These are phyloP conservation scores for Periophthalmodon schlosseri DNA, from an alignment of 2,113 vertebrate species.

Conservation along the genomic window DNA sequence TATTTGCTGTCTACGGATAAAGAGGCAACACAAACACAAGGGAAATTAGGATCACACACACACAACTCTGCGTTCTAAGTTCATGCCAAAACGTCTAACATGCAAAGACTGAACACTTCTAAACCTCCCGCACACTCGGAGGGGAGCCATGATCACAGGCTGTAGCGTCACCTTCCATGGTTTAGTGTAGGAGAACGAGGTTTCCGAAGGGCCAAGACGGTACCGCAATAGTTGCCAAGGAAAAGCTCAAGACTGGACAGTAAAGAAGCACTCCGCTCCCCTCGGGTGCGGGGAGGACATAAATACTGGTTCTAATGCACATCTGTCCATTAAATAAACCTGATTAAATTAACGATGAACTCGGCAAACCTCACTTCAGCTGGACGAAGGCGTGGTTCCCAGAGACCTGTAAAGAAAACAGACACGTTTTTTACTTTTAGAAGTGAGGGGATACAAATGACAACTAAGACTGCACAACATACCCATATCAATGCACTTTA, in stretches of 20 bases:
- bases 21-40: conserved; percentile 71
- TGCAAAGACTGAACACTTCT: conserved; percentile 71
- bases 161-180: conserved; percentile 50
- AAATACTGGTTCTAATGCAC: conserved; percentile 74
- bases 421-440: conserved; percentile 2
- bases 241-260: conserved; percentile 67
- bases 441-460: not conserved
- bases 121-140: conserved; percentile 54
- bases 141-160: conserved; percentile 44
- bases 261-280: conserved; percentile 65
- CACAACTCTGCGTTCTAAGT: conserved; percentile 73
- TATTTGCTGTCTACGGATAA: conserved; percentile 59
- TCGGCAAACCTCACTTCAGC: conserved; percentile 72
- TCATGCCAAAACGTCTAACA: conserved; percentile 78
- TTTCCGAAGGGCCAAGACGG: conserved; percentile 66
- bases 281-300: conserved; percentile 57
- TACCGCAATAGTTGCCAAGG: conserved; percentile 69
- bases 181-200: conserved; percentile 42
- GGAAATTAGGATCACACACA: conserved; percentile 71
- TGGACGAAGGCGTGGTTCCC: conserved; percentile 72
- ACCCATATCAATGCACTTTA: not conserved
- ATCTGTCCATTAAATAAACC: conserved; percentile 77
- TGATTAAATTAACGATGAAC: conserved; percentile 73
- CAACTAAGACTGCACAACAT: not conserved
- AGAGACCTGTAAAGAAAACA: conserved; percentile 55